Percentiles rank a stretch among this genome's conserved stretches.
Evolutionary conservation across 2,113 vertebrate genomes (phyloP).

Genomic region (Trinectes maculatus): DNA sequence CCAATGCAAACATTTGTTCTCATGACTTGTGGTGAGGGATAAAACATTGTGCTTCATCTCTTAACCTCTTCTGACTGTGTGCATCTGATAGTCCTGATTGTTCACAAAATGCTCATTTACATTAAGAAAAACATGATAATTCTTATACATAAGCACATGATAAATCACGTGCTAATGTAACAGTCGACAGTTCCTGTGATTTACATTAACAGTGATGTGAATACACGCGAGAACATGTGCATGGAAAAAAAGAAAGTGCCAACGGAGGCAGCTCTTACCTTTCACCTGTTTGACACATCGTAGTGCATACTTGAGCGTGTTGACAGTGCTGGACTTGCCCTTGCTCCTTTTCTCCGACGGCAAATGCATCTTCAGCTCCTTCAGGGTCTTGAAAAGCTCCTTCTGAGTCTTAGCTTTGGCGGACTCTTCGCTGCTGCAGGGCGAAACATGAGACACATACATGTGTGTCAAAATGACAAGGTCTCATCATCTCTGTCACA

Average conservation of each 20-base stretch:
- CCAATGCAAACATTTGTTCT: background rate
- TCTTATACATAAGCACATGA: too few relatives aligned
- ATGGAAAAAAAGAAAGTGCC: background rate
- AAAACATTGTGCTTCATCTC: background rate
- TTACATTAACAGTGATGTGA: too few relatives aligned
- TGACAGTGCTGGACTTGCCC: constrained; percentile 89
- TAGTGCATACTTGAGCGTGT: constrained; percentile 91
- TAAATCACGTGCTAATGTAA: too few relatives aligned
- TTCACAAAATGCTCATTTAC: background rate
- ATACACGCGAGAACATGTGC: background rate
- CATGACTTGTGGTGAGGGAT: background rate
- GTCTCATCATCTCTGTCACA: constrained; percentile 31
- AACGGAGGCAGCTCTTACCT: constrained; percentile 81
- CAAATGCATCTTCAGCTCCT: constrained; percentile 90
- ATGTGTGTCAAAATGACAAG: constrained; percentile 50
- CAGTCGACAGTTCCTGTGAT: too few relatives aligned
- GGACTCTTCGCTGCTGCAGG: constrained; percentile 89
- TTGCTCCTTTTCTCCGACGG: constrained; percentile 90
- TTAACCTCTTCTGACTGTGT: too few relatives aligned
- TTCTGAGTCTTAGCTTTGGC: constrained; percentile 91
- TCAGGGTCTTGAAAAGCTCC: constrained; percentile 90
- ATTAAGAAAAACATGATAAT: background rate
- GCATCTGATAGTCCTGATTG: background rate
- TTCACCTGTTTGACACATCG: constrained; percentile 94
- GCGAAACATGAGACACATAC: constrained; percentile 49